A percentile compares a stretch with the other conserved stretches of the same genome.
Conservation (phyloP, 92 coral and sea anemone genomes). For the Siderastrea radians region DNA sequence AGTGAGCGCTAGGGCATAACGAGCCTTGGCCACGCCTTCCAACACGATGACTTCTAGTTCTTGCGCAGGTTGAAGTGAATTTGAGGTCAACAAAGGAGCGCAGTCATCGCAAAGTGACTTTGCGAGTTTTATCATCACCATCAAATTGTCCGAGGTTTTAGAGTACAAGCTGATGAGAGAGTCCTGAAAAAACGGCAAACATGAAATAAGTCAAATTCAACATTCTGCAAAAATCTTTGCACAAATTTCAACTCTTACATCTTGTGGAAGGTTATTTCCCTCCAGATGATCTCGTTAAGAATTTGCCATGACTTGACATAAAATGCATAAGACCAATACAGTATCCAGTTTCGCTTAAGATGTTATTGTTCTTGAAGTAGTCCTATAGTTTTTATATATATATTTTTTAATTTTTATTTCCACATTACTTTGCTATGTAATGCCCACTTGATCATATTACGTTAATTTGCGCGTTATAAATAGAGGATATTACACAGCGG, state of each 20-base stretch:
- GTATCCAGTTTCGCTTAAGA: too few relatives aligned
- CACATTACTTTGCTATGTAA: too few relatives aligned
- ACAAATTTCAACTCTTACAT: too few relatives aligned
- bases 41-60: constrained; percentile 64
- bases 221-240: not conserved
- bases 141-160: constrained; percentile 41
- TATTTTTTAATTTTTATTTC: too few relatives aligned
- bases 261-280: not conserved
- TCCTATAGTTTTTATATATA: too few relatives aligned
- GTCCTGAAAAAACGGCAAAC: constrained; percentile 34
- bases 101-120: constrained; percentile 49
- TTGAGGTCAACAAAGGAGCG: constrained; percentile 19
- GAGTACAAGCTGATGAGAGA: constrained; percentile 61
- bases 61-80: not conserved
- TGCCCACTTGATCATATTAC: too few relatives aligned
- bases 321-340: too few relatives aligned
- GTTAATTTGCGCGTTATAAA: too few relatives aligned
- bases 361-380: too few relatives aligned
- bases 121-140: constrained; percentile 60
- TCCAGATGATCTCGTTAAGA: not conserved
- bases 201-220: not conserved
- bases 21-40: constrained; percentile 77
- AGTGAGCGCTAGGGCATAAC: constrained; percentile 62
- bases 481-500: too few relatives aligned
- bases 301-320: not conserved